These are phyloP conservation scores for Mycogona germanica DNA, from an alignment of 2,888 invertebrate species.

Conservation along the genomic window DNA sequence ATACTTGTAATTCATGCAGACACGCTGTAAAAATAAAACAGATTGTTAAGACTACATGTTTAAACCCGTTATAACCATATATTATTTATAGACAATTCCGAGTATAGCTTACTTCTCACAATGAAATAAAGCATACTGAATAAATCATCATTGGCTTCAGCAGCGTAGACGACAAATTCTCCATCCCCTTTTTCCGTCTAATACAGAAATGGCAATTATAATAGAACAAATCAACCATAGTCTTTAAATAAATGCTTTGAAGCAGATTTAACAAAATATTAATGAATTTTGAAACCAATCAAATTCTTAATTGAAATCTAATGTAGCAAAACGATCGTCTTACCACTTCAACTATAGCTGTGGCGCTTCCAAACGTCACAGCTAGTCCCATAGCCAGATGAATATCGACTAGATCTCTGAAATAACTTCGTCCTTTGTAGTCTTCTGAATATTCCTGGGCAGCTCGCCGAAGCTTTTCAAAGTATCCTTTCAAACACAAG, in stretches of 20 bases:
- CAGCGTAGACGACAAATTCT: constrained; percentile 34
- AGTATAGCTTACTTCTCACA: constrained; percentile 21
- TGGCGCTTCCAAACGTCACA: constrained; percentile 29
- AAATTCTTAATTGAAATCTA: not conserved
- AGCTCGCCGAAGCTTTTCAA: constrained; percentile 31
- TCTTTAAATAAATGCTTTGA: too few species aligned
- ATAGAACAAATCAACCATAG: constrained; percentile 4
- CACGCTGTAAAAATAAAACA: constrained; percentile 22
- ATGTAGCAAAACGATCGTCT: constrained; percentile 21
- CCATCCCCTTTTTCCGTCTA: constrained; percentile 37
- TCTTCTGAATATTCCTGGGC: constrained; percentile 30
- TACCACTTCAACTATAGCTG: constrained; percentile 33
- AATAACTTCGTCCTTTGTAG: constrained; percentile 29
- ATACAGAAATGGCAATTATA: constrained; percentile 12
- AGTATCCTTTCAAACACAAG: constrained; percentile 2
- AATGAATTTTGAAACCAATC: too few species aligned
- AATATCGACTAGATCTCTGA: constrained; percentile 32
- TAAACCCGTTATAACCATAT: not conserved
- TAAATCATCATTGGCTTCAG: constrained; percentile 30
- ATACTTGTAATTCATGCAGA: constrained; percentile 23
- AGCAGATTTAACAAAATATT: too few species aligned
- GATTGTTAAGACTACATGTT: not conserved
- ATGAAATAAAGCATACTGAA: constrained; percentile 31
- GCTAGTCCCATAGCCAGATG: constrained; percentile 34
- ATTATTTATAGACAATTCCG: not conserved